phyloP scores from a whole-genome alignment of 2,888 invertebrate genomes.

The Cosmia pyralina region DNA sequence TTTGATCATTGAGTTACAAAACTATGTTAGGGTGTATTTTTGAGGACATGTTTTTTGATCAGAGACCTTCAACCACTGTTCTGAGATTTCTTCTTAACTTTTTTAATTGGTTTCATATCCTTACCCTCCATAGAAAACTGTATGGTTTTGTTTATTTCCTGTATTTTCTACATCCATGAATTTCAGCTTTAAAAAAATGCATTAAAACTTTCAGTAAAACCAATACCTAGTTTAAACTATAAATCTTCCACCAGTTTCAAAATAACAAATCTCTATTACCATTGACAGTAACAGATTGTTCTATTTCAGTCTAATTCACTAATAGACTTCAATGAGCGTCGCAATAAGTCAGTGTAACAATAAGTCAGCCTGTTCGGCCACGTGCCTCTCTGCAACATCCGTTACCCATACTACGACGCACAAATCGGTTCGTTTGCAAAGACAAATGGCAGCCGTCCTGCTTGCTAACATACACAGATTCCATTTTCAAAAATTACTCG shows the following conservation, averaged over 20 bases:
- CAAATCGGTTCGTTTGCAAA: slow-evolving; percentile 89
- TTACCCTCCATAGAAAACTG: too few relatives aligned
- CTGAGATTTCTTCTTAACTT: neutral
- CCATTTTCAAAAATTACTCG: slow-evolving; percentile 85
- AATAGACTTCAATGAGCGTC: slow-evolving; percentile 83
- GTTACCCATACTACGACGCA: slow-evolving; percentile 88
- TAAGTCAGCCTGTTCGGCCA: slow-evolving; percentile 82
- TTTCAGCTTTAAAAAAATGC: neutral
- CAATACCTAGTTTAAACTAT: neutral
- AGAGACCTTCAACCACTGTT: neutral
- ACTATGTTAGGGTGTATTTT: neutral
- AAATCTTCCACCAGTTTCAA: slow-evolving; percentile 38
- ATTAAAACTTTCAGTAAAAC: neutral
- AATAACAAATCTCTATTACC: slow-evolving; percentile 52
- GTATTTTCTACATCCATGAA: neutral
- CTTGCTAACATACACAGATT: slow-evolving; percentile 79
- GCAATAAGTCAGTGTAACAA: slow-evolving; percentile 81
- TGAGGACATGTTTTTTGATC: neutral
- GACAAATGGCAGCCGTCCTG: slow-evolving; percentile 85
- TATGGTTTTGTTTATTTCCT: neutral
- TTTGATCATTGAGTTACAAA: slow-evolving; percentile 11
- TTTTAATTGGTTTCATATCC: neutral
- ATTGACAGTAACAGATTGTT: slow-evolving; percentile 59
- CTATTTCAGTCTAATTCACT: slow-evolving; percentile 75
- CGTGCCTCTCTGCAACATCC: slow-evolving; percentile 85